Evolutionary conservation across 2,888 invertebrate genomes (phyloP).

Genomic region (Dolichopus griseipennis): DNA sequence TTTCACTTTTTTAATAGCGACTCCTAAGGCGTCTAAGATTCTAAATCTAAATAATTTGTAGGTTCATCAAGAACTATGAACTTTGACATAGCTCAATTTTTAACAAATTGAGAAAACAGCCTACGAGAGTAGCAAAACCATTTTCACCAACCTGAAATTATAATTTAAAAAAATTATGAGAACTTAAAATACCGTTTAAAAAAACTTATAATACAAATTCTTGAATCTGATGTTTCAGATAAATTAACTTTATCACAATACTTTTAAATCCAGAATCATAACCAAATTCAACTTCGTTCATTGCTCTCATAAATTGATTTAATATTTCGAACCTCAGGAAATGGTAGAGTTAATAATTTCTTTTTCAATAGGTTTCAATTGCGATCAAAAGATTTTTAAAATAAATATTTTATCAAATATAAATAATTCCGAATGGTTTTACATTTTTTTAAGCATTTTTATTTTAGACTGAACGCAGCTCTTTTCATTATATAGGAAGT

Average conservation of each 20-base stretch:
- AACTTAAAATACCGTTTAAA: not conserved
- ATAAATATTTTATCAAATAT: too few relatives aligned
- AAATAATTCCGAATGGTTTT: conserved; percentile 29
- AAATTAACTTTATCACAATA: too few relatives aligned
- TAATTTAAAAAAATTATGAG: not conserved
- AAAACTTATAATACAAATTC: too few relatives aligned
- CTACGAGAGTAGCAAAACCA: conserved; percentile 79
- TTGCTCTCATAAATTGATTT: conserved; percentile 86
- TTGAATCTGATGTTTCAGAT: too few relatives aligned
- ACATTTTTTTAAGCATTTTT: conserved; percentile 97
- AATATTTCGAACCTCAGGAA: conserved; percentile 89
- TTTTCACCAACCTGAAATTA: conserved; percentile 69
- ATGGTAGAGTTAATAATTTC: conserved; percentile 79
- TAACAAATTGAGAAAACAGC: conserved; percentile 45
- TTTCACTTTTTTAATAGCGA: conserved; percentile 81
- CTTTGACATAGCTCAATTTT: conserved; percentile 59
- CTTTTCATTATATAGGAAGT: conserved; percentile 97
- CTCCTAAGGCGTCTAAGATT: conserved; percentile 94
- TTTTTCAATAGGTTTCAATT: conserved; percentile 85
- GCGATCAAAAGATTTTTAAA: conserved; percentile 54
- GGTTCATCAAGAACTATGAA: conserved; percentile 98
- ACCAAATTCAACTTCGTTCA: conserved; percentile 85
- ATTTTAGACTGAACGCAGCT: conserved; percentile 97
- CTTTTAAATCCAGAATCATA: conserved; percentile 61
- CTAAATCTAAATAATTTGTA: conserved; percentile 96